Percentiles rank a stretch among this genome's conserved stretches.
Conservation (phyloP, 1,140 invertebrate species). For the Ectropis grisescens region DNA sequence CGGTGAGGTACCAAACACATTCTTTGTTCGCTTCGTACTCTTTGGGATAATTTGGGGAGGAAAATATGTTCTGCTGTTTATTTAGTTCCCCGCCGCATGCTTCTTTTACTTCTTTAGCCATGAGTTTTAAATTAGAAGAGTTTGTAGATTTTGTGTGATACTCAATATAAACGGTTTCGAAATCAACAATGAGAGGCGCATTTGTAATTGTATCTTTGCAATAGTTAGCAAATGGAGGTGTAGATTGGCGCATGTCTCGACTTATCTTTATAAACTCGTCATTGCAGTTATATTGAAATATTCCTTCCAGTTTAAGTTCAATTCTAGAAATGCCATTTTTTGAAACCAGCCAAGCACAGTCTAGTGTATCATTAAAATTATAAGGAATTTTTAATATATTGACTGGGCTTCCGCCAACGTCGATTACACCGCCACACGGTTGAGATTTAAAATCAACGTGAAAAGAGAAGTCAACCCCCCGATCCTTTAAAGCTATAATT, state of each 20-base stretch:
- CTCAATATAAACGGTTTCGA: slow-evolving; percentile 72
- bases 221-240: slow-evolving; percentile 73
- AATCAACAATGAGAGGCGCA: slow-evolving; percentile 30
- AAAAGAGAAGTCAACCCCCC: slow-evolving; percentile 29
- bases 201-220: slow-evolving; percentile 71
- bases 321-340: slow-evolving; percentile 70
- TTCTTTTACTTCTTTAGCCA: slow-evolving; percentile 17
- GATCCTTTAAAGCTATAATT: slow-evolving; percentile 32
- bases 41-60: slow-evolving; percentile 72
- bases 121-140: slow-evolving; percentile 33
- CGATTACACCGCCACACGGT: slow-evolving; percentile 78
- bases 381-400: slow-evolving; percentile 32
- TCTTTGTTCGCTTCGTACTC: slow-evolving; percentile 81
- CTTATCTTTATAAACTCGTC: slow-evolving; percentile 74
- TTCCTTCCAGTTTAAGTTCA: slow-evolving; percentile 66
- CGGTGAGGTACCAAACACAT: slow-evolving; percentile 82
- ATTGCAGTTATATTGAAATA: slow-evolving; percentile 64
- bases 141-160: slow-evolving; percentile 78
- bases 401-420: too few species aligned
- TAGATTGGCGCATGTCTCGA: slow-evolving; percentile 64
- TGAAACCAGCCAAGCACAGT: slow-evolving; percentile 77
- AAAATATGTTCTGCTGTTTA: slow-evolving; percentile 49
- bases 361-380: slow-evolving; percentile 43
- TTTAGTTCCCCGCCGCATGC: slow-evolving; percentile 74
- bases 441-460: slow-evolving; percentile 57